These are phyloP conservation scores for Pentalonia nigronervosa DNA, from an alignment of 1,140 invertebrate genomes.

Conservation along the genomic window DNA sequence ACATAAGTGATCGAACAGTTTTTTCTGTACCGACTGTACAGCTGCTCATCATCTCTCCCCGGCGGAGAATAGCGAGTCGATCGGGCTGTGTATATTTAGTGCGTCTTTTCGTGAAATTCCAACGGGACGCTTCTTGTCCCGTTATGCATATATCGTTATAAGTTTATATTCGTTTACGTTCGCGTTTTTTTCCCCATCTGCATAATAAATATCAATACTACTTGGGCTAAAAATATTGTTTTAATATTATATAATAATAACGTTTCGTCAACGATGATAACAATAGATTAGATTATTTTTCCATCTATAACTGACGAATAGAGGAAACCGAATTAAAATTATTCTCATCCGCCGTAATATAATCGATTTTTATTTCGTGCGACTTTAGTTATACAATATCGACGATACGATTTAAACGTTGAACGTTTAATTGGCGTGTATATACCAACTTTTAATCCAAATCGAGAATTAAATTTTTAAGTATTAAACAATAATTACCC, in stretches of 20 bases:
- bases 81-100: not conserved
- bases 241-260: no score
- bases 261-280: no score
- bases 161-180: no score
- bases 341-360: no score
- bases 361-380: not conserved
- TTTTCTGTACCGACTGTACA: not conserved
- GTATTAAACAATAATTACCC: not conserved
- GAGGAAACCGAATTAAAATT: not conserved
- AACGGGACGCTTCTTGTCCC: not conserved
- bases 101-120: not conserved
- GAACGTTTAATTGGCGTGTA: not conserved
- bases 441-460: no score
- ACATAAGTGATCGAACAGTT: not conserved
- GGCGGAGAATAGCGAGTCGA: no score
- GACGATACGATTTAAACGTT: not conserved
- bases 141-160: no score
- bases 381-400: not conserved
- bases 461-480: not conserved
- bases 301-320: not conserved
- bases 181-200: no score
- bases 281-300: no score
- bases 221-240: no score
- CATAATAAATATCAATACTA: no score
- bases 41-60: not conserved